These are phyloP conservation scores for Gallinago solitaria DNA, from an alignment of 2,797 vertebrate species.

Conservation along the genomic window DNA sequence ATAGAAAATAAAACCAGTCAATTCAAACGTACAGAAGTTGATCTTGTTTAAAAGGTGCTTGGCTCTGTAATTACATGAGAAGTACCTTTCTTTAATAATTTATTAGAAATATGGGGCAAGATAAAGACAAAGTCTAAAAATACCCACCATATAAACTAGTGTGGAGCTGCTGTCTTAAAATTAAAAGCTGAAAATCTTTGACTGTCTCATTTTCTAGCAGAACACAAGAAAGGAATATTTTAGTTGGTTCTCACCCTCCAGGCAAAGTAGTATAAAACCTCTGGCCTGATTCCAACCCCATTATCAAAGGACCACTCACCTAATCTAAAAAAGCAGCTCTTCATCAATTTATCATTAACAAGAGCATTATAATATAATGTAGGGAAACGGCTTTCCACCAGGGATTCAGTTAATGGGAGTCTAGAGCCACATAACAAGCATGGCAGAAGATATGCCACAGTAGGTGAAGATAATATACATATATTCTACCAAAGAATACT, in stretches of 20 bases:
- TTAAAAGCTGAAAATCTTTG: slow-evolving; percentile 71
- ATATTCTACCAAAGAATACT: slow-evolving; percentile 55
- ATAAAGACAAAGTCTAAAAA: slow-evolving; percentile 61
- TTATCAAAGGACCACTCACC: slow-evolving; percentile 89
- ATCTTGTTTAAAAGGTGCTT: slow-evolving; percentile 64
- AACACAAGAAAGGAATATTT: slow-evolving; percentile 74
- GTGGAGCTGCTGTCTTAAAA: slow-evolving; percentile 65
- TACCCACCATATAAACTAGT: slow-evolving; percentile 13
- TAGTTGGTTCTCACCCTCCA: slow-evolving; percentile 85
- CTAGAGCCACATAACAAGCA: slow-evolving; percentile 76
- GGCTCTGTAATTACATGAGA: slow-evolving; percentile 69
- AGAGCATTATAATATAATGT: slow-evolving; percentile 86
- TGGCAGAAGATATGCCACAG: slow-evolving; percentile 68
- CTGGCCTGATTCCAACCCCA: slow-evolving; percentile 88
- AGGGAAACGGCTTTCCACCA: slow-evolving; percentile 82
- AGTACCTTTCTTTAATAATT: slow-evolving; percentile 70
- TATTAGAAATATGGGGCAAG: slow-evolving; percentile 51
- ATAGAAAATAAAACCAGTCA: slow-evolving; percentile 44
- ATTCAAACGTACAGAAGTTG: slow-evolving; percentile 43
- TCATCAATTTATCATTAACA: slow-evolving; percentile 97
- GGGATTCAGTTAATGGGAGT: slow-evolving; percentile 84
- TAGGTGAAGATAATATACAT: slow-evolving; percentile 72
- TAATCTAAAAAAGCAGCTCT: slow-evolving; percentile 89
- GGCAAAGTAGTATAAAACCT: slow-evolving; percentile 81
- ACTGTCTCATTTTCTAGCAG: slow-evolving; percentile 66